Base-by-base conservation (phyloP, 2,797 vertebrate species). In the Carapus acus region DNA sequence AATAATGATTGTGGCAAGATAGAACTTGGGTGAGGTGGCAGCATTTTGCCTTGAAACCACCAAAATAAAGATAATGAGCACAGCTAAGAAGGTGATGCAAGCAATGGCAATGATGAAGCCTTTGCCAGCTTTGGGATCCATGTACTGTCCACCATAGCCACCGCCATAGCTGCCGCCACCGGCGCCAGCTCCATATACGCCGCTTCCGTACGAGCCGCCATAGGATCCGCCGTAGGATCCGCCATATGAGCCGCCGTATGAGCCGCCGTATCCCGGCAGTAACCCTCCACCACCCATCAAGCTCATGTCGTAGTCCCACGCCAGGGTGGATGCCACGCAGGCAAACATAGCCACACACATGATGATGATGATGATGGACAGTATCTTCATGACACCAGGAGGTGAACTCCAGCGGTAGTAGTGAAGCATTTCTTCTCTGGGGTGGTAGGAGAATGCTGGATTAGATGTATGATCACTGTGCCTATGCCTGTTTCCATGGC, bases 331-430 rank as follows among this genome's bases (percentile, higher is more conserved):
- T 29, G 92, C 92, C 23, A 96, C 90, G 14, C 93, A 94, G 44
- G 90, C 93, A 67, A 96, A 94, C 51, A 94, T 50, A 4, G 87
- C 91, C 58, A 96, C 87, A 39, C 90, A 93, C 88, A 94, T 83
- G 66, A 96, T 83, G 34, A 94, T 85, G 62, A 94, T 83, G 57
- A 96, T 87, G 77, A 96, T 84, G 2, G 81, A 75, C 44, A 96
- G 39, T 29, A 96, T 94, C 83, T 93, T 93, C 79, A 96, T 94
- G 60, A 94, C 89, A 11, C 93, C 93, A 0, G 93, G 93, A 1
- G 92, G 91, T 0, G 93, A 96, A 1, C 79, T 88, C 92, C 93
- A 96, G 56, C 76, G 84, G 73, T 94, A 94, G 71, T 86, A 94
- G 57, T 90, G 90, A 40, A 91, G 88, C 48, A 88, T 58, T 49